Percentiles rank a stretch among this genome's conserved stretches.
Evolutionary conservation across 2,888 invertebrate genomes (phyloP).

Genomic region (Epinotia bilunana): DNA sequence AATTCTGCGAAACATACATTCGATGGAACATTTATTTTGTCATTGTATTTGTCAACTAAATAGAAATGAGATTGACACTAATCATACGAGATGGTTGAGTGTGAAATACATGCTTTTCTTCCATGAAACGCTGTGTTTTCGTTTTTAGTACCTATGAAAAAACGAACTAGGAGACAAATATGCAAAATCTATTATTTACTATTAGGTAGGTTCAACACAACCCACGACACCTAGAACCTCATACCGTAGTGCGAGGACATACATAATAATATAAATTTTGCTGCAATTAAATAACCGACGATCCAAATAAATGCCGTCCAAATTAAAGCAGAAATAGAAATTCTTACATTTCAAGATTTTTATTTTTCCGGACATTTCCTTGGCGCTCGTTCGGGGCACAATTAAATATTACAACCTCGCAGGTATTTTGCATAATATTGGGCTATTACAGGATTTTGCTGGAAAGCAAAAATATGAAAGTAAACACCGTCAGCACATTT

Average conservation of each 20-base stretch:
- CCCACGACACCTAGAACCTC: background rate
- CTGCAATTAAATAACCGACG: conserved; percentile 37
- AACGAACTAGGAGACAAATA: background rate
- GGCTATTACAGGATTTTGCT: conserved; percentile 58
- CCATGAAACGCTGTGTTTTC: background rate
- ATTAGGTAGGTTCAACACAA: background rate
- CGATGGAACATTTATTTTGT: too few relatives aligned
- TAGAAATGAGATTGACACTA: too few relatives aligned
- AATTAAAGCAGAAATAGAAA: conserved; percentile 52
- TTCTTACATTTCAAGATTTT: conserved; percentile 59
- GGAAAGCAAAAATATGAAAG: conserved; percentile 58
- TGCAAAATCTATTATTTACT: background rate
- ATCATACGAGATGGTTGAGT: too few relatives aligned
- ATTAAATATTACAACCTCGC: conserved; percentile 70
- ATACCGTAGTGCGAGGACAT: background rate
- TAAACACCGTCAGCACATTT: conserved; percentile 51
- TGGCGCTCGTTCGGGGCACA: conserved; percentile 57
- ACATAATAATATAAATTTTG: conserved; percentile 28
- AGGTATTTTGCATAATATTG: conserved; percentile 69
- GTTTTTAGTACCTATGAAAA: background rate
- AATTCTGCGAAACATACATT: too few relatives aligned
- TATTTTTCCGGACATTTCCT: conserved; percentile 54
- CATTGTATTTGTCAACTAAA: too few relatives aligned
- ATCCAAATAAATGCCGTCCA: conserved; percentile 40
- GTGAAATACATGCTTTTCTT: background rate